Evolutionary conservation across 2,888 invertebrate species (phyloP).

Genomic region (Cartodere bifasciata): DNA sequence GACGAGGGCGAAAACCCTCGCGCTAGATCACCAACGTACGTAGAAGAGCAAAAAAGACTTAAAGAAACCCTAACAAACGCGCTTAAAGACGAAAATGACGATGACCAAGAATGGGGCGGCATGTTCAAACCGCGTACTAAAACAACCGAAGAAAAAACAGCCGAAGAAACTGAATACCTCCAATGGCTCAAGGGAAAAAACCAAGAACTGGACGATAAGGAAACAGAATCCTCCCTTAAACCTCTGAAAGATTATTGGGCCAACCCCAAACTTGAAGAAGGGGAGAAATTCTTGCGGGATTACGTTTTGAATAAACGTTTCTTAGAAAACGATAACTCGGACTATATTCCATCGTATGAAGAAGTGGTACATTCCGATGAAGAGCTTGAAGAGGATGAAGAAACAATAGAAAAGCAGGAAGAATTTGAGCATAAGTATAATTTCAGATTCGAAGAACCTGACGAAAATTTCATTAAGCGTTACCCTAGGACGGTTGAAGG

Average conservation of each 20-base stretch:
- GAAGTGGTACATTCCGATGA: slow-evolving; percentile 50
- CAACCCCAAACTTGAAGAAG: slow-evolving; percentile 65
- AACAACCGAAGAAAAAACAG: slow-evolving; percentile 38
- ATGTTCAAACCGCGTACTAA: slow-evolving; percentile 43
- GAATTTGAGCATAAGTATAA: slow-evolving; percentile 92
- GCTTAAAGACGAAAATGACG: slow-evolving; percentile 41
- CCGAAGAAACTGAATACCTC: slow-evolving; percentile 49
- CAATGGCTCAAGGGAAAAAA: slow-evolving; percentile 72
- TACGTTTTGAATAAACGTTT: slow-evolving; percentile 78
- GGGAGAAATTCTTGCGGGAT: slow-evolving; percentile 83
- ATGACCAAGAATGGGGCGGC: slow-evolving; percentile 39
- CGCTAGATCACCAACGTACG: slow-evolving; percentile 43
- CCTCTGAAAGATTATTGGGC: slow-evolving; percentile 76
- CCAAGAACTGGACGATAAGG: slow-evolving; percentile 43
- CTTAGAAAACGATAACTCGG: slow-evolving; percentile 36
- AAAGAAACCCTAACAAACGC: slow-evolving; percentile 50
- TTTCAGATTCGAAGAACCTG: slow-evolving; percentile 93
- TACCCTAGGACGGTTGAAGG: slow-evolving; percentile 79
- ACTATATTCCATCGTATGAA: slow-evolving; percentile 48
- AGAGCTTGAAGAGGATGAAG: slow-evolving; percentile 65
- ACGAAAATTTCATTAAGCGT: slow-evolving; percentile 78
- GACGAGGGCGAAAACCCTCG: slow-evolving; percentile 25
- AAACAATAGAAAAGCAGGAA: slow-evolving; percentile 66
- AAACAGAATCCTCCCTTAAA: slow-evolving; percentile 50
- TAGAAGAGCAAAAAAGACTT: slow-evolving; percentile 52